Evolutionary conservation across 2,888 invertebrate genomes (phyloP).

Genomic region (Ectemnius continuus): DNA sequence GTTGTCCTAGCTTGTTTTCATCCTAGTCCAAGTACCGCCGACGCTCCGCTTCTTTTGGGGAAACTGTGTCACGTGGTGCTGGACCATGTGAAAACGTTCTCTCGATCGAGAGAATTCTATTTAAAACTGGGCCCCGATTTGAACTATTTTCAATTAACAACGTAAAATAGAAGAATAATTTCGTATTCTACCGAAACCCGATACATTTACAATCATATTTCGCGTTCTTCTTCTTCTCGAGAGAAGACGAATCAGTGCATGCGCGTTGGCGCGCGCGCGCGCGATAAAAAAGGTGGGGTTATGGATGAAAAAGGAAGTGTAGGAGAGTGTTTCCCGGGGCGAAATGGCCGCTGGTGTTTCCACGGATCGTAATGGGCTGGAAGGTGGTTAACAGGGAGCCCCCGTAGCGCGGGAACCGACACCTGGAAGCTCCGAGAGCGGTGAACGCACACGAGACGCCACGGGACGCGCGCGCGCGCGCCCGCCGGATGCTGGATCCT

Average conservation of each 20-base stretch:
- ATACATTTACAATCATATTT: too few relatives aligned
- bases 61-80: slow-evolving; percentile 53
- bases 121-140: not conserved
- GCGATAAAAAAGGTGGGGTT: not conserved
- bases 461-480: slow-evolving; percentile 27
- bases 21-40: slow-evolving; percentile 33
- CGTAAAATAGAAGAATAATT: too few relatives aligned
- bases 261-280: too few relatives aligned
- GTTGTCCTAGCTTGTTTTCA: slow-evolving; percentile 42
- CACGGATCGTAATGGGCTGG: slow-evolving; percentile 30
- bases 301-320: not conserved
- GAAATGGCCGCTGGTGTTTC: slow-evolving; percentile 32
- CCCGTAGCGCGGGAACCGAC: slow-evolving; percentile 54
- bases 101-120: not conserved
- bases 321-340: slow-evolving; percentile 17
- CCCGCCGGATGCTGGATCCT: slow-evolving; percentile 9
- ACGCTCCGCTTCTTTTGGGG: slow-evolving; percentile 51
- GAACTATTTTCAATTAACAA: too few relatives aligned
- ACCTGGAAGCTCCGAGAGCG: slow-evolving; percentile 48
- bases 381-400: slow-evolving; percentile 44
- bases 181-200: too few relatives aligned
- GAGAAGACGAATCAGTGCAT: too few relatives aligned
- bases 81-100: slow-evolving; percentile 1
- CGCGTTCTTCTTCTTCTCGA: too few relatives aligned
- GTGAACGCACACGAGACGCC: slow-evolving; percentile 39